Evolutionary conservation across 2,888 invertebrate species (phyloP), one percentile per base, ranked within the genome.

Genomic region (Oxystoma pomonae): DNA sequence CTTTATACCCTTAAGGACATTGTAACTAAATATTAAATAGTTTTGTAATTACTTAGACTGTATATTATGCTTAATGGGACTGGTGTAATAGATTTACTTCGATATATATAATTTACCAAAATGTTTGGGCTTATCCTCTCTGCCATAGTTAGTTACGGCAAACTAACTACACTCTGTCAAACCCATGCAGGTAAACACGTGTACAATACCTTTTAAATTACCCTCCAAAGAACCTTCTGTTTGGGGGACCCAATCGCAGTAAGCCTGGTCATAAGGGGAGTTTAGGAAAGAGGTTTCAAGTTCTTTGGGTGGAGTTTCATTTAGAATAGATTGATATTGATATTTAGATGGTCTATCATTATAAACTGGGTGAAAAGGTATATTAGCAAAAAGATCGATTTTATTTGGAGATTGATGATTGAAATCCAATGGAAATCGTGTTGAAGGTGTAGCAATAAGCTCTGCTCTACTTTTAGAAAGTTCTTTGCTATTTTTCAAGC

Each of bases 181-280:
- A 74, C 73, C 75, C 78, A 80, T 78, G 78, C 79, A 74, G 69
- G 74, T 77, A 55, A 68, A 71, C 70, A 71, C 71, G 71, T 57
- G 64, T 71, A 76, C 73, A 68, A 79, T 80, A 80, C 80, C 80
- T 80, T 75, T 67, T 35, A 35, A 3, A 12, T 3, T 7, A 35
- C 35, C 35, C 35, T 35, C 35, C 66, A 61, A 64, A 55, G 68
- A 63, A 64, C 73, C 73, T 71, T 74, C 77, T 66, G 71, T 69
- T 69, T 76, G 74, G 63, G 73, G 68, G 64, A 77, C 72, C 80
- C 80, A 81, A 75, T 80, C 78, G 72, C 80, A 81, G 75, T 81
- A 81, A 64, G 78, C 80, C 66, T 59, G 63, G 20, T 60, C 58
- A 22, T 64, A 61, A 16, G 59, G 53, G 16, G 65, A 51, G 20